Evolutionary conservation across 2,113 vertebrate species (phyloP), one percentile per base, ranked within the genome.

Genomic region (Neolamprologus sp.): DNA sequence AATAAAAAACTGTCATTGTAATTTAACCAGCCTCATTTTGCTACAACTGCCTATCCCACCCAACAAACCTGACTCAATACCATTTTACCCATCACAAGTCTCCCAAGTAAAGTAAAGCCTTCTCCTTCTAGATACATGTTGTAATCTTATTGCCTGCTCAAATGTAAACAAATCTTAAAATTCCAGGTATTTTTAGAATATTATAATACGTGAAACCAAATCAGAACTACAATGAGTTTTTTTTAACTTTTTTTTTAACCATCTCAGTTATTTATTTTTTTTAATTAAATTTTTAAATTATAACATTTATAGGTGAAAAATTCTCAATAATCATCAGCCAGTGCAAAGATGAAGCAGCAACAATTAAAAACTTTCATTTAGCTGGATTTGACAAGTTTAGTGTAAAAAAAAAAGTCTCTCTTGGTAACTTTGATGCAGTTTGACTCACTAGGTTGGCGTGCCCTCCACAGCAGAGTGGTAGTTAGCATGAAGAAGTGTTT

Each of bases 211-310:
- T 21, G 7, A 49, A 51, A 51, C 14, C 49, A 82, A 68, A 84
- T 54, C 23, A 54, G 53, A 54, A 68, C 13, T 28, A 51, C 21
- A 2, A 26, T 26, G 11, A 28, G 14, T 45, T 30, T 12, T 30
- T 12, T 40, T 40, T 42, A 42, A 42, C 2, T 2, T 1, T 12
- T 37, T 37, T 40, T 81, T 83, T 58, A 82, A 80, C 57, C 80
- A 63, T 83, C 28, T 79, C 1, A 26, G 35, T 37, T 49, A 11
- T 14, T 57, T 4, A 23, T 23, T 17, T 53, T 53, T 45, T 45
- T 7, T 1, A 3, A 2, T 47, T 47, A 3, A 4, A 3, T 0
- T 47, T 47, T 47, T 47, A 1, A 47, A 47, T 7, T 47, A 16
- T 16, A 47, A 47, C 42, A 28, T 47, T 28, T 26, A 10, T 17